phyloP scores from a whole-genome alignment of 2,797 vertebrate species.

The Spinus olivaceus region DNA sequence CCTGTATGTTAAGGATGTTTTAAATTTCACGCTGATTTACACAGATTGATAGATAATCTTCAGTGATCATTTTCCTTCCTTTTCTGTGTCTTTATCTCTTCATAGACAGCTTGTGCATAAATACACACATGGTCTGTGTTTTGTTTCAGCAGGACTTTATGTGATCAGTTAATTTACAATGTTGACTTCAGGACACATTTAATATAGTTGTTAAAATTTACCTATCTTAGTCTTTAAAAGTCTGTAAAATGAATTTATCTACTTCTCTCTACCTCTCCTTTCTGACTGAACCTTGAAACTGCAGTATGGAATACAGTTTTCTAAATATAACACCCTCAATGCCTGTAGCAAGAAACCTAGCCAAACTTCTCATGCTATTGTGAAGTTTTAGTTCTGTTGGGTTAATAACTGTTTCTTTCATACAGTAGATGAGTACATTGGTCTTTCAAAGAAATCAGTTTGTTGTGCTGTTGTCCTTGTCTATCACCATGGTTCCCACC shows the following conservation, averaged over 20 bases:
- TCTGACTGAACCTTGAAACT: not conserved
- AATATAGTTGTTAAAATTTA: not conserved
- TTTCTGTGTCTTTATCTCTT: not conserved
- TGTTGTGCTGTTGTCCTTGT: not conserved
- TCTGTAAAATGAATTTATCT: not conserved
- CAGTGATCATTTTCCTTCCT: not conserved
- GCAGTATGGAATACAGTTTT: not conserved
- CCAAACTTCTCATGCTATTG: not conserved
- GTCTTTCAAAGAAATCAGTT: not conserved
- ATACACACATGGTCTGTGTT: not conserved
- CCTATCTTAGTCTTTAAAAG: not conserved
- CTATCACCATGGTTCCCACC: not conserved
- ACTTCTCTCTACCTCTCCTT: not conserved
- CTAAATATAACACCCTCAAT: not conserved
- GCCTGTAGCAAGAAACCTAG: not conserved
- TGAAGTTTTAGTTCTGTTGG: not conserved
- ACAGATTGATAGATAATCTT: not conserved
- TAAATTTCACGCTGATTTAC: not conserved
- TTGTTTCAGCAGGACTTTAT: not conserved
- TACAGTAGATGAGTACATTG: not conserved
- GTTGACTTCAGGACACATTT: not conserved
- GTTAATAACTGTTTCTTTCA: not conserved
- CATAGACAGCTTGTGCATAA: not conserved
- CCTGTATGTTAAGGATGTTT: not conserved
- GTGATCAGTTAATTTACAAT: not conserved